Evolutionary conservation across 2,888 invertebrate genomes (phyloP).

Genomic region (Lycia hirtaria): DNA sequence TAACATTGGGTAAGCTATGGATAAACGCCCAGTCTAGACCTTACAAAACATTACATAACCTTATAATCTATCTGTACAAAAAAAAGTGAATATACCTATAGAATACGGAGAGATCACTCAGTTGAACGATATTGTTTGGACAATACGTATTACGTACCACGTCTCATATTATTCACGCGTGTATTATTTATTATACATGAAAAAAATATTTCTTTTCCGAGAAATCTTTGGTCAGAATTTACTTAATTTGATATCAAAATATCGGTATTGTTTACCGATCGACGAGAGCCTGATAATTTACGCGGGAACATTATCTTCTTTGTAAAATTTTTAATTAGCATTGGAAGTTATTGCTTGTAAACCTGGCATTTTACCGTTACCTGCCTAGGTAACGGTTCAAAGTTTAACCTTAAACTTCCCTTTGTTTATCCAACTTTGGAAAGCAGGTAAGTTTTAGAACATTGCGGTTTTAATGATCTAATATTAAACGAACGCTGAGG

Average conservation of each 20-base stretch:
- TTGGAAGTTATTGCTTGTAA: conserved; percentile 75
- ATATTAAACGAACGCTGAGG: conserved; percentile 82
- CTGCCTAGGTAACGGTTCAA: conserved; percentile 75
- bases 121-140: too few relatives aligned
- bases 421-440: conserved; percentile 81
- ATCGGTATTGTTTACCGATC: conserved; percentile 6
- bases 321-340: conserved; percentile 81
- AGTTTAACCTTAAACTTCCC: conserved; percentile 78
- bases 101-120: too few relatives aligned
- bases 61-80: too few relatives aligned
- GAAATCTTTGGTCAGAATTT: neutral
- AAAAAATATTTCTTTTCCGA: too few relatives aligned
- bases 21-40: too few relatives aligned
- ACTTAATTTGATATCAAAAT: neutral
- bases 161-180: too few relatives aligned
- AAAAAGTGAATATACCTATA: too few relatives aligned
- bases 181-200: too few relatives aligned
- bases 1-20: too few relatives aligned
- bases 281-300: conserved; percentile 18
- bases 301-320: conserved; percentile 63
- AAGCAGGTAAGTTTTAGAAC: conserved; percentile 83
- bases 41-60: too few relatives aligned
- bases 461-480: conserved; percentile 85
- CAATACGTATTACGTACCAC: too few relatives aligned
- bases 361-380: too few relatives aligned